Evolutionary conservation across 2,113 vertebrate species (phyloP).

Genomic region (Lophochroa leadbeateri): DNA sequence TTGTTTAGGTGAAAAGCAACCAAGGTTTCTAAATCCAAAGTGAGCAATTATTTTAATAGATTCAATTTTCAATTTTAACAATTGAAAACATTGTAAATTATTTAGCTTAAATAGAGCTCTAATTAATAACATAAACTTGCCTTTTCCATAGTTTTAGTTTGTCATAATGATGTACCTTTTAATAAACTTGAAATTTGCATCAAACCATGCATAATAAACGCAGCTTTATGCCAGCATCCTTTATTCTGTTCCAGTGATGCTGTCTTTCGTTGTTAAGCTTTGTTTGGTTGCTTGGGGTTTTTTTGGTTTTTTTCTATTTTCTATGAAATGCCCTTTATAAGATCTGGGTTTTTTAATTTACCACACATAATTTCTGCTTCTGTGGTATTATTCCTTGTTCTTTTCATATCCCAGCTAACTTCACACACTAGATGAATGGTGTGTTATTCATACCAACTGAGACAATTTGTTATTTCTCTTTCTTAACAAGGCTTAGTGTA

Average conservation of each 20-base stretch:
- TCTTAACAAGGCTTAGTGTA: background rate
- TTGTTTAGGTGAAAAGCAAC: background rate
- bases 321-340: background rate
- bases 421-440: background rate
- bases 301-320: background rate
- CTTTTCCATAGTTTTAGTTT: background rate
- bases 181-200: background rate
- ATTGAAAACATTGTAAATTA: background rate
- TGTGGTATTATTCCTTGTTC: background rate
- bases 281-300: background rate
- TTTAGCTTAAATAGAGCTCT: background rate
- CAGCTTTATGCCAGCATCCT: background rate
- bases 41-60: background rate
- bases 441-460: background rate
- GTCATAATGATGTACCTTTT: background rate
- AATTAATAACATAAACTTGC: background rate
- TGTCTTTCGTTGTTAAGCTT: background rate
- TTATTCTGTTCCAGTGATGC: background rate
- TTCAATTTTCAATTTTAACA: background rate
- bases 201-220: background rate
- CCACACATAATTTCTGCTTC: background rate
- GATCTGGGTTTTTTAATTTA: background rate
- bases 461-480: slow-evolving; percentile 15
- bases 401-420: background rate
- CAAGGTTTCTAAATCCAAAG: background rate